phyloP scores from a whole-genome alignment of 35 echinoderm and acorn worm genomes.

The Patiria miniata region DNA sequence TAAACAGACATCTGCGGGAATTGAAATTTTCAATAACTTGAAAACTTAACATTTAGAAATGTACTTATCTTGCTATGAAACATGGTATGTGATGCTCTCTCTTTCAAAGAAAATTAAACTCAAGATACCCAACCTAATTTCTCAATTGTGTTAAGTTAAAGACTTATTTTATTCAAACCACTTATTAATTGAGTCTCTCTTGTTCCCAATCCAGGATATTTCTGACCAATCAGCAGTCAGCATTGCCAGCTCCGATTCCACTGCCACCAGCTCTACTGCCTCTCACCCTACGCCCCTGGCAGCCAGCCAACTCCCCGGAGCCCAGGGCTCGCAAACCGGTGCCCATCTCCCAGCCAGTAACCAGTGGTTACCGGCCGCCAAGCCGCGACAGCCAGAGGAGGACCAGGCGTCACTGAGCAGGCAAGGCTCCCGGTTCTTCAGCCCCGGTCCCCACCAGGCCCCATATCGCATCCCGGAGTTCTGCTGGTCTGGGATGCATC shows the following conservation, averaged over 20 bases:
- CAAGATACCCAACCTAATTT: too few species aligned
- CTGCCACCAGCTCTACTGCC: conserved; percentile 40
- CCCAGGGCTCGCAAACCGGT: conserved; percentile 1
- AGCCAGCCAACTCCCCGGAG: conserved; percentile 24
- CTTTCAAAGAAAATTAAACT: too few species aligned
- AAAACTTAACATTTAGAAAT: too few species aligned
- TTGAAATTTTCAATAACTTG: too few species aligned
- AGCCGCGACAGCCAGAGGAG: not conserved
- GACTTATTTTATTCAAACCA: too few species aligned
- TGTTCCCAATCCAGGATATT: not conserved
- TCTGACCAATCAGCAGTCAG: conserved; percentile 18
- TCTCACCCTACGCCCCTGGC: conserved; percentile 40
- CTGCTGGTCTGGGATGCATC: conserved; percentile 97
- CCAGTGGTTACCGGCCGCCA: conserved; percentile 30
- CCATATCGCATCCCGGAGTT: conserved; percentile 98
- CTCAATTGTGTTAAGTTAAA: too few species aligned
- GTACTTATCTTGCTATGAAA: too few species aligned
- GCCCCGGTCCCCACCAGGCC: conserved; percentile 93
- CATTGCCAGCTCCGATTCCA: conserved; percentile 8
- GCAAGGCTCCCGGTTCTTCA: conserved; percentile 68
- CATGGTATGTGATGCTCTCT: too few species aligned
- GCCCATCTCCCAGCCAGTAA: not conserved
- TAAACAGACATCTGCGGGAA: too few species aligned
- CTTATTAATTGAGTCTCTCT: too few species aligned
- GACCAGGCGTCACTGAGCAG: not conserved